Evolutionary conservation across 1,140 invertebrate genomes (phyloP), one percentile per base, ranked within the genome.

Genomic region (Panulirus ornatus): DNA sequence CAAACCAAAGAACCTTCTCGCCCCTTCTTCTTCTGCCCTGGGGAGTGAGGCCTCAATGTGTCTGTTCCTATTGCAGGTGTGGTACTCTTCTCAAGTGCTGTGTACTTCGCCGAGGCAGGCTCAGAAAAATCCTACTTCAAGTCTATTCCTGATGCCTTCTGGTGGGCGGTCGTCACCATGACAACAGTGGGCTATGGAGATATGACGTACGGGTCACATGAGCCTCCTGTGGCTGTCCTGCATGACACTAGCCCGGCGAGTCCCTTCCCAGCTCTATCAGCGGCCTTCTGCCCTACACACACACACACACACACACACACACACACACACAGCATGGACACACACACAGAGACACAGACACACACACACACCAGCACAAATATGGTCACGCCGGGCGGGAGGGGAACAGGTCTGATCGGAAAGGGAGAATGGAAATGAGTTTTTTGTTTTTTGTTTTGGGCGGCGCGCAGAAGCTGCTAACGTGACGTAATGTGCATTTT

Each of bases 81-180:
- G 94, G 97, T 99, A 93, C 96, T 99, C 94, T 99, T 99, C 96
- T 98, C 98, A 93, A 98, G 97, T 95, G 98, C 98, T 93, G 98
- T 99, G 93, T 99, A 99, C 95, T 99, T 99, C 96, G 98, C 98
- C 92, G 98, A 99, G 95, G 98, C 98, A 94, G 98, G 98, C 95
- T 96, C 97, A 94, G 97, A 98, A 94, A 96, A 97, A 95, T 98
- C 98, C 93, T 98, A 98, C 96, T 96, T 96, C 93, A 96, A 95
- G 92, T 96, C 95, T 93, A 96, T 96, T 93, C 96, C 96, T 51
- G 95, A 95, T 83, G 95, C 98, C 94, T 99, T 99, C 96, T 99
- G 98, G 98, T 99, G 98, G 98, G 97, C 97, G 94, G 98, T 99
- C 94, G 98, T 99, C 95, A 99, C 98, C 94, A 99, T 99, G 98